Conservation (phyloP, 2,888 invertebrate species). For the Tiliacea aurago region DNA sequence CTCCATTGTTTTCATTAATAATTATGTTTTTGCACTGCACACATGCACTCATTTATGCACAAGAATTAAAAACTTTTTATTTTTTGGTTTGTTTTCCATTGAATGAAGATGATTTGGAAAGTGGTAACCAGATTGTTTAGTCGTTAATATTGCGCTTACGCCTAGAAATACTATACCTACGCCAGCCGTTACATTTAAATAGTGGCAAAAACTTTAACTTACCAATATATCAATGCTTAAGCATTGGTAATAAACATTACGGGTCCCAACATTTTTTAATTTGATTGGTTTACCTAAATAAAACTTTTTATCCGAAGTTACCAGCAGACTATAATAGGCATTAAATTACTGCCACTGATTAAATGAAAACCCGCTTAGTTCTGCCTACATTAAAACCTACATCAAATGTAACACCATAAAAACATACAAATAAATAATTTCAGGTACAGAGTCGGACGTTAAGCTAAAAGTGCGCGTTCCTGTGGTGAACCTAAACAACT, state of each 20-base stretch:
- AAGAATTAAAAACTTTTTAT: background rate
- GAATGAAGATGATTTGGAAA: conserved; percentile 23
- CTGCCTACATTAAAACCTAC: conserved; percentile 35
- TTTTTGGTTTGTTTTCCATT: conserved; percentile 2
- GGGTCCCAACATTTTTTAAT: background rate
- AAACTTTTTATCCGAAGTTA: background rate
- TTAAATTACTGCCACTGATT: conserved; percentile 38
- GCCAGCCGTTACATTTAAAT: conserved; percentile 44
- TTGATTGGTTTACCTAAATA: background rate
- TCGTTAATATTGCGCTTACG: conserved; percentile 25
- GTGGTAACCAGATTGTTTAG: conserved; percentile 48
- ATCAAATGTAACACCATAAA: background rate
- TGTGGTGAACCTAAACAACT: conserved; percentile 82
- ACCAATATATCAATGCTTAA: too few species aligned
- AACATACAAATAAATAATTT: background rate
- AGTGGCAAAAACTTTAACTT: conserved; percentile 27
- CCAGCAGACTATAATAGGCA: background rate
- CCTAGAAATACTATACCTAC: conserved; percentile 2
- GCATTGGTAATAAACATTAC: background rate
- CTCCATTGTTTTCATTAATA: conserved; percentile 29
- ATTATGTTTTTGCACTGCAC: background rate
- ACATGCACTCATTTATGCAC: background rate
- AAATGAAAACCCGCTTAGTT: conserved; percentile 42
- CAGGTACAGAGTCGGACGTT: conserved; percentile 87
- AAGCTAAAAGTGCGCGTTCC: conserved; percentile 89